Percentiles rank a stretch among this genome's conserved stretches.
Conservation (phyloP, 2,888 invertebrate species). For the Neoaliturus tenellus region DNA sequence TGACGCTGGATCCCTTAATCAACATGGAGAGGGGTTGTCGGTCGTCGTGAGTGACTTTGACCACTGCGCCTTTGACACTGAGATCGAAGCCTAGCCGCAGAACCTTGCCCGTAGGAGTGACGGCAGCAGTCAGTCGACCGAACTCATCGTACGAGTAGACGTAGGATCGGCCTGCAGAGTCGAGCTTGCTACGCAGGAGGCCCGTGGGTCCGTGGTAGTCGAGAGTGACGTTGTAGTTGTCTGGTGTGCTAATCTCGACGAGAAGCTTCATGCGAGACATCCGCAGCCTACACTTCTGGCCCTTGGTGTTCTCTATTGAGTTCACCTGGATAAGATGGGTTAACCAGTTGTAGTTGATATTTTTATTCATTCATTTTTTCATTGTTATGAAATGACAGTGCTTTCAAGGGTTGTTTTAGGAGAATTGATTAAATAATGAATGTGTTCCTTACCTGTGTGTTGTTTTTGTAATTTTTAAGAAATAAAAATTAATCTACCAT, state of each 20-base stretch:
- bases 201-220: constrained; percentile 96
- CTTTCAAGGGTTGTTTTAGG: no score
- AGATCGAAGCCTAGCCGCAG: constrained; percentile 92
- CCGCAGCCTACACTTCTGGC: constrained; percentile 91
- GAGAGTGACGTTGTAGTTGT: constrained; percentile 95
- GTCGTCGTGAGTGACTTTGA: constrained; percentile 88
- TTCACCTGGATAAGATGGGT: constrained; percentile 78
- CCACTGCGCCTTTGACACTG: constrained; percentile 93
- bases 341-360: neutral
- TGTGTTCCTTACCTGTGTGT: no score
- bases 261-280: constrained; percentile 97
- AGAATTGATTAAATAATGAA: no score
- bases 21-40: constrained; percentile 89
- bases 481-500: no score
- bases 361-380: no score
- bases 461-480: no score
- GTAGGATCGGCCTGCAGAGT: constrained; percentile 91
- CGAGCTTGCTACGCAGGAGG: constrained; percentile 83
- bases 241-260: constrained; percentile 92
- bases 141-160: constrained; percentile 97
- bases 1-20: constrained; percentile 91
- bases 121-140: constrained; percentile 92
- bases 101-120: constrained; percentile 96
- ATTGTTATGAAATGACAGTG: no score
- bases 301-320: constrained; percentile 95